Evolutionary conservation across 92 coral and sea anemone genomes (phyloP).

Genomic region (Epizoanthus illoricatus): DNA sequence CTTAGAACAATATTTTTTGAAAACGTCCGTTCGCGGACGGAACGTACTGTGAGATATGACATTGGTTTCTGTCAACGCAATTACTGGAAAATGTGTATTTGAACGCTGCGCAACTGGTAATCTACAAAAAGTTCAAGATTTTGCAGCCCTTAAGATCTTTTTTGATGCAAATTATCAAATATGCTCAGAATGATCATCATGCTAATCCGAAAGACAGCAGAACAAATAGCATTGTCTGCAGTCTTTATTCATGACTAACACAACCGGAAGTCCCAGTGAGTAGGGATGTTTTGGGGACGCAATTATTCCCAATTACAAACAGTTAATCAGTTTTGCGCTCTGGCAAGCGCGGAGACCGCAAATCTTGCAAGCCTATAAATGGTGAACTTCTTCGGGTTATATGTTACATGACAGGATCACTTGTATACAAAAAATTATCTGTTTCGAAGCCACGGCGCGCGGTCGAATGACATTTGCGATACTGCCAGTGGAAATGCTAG

Average conservation of each 20-base stretch:
- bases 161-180: slow-evolving; percentile 56
- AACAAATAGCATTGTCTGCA: slow-evolving; percentile 77
- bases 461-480: slow-evolving; percentile 3
- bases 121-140: background rate
- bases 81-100: background rate
- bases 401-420: background rate
- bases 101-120: background rate
- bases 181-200: slow-evolving; percentile 62
- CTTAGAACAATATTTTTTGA: slow-evolving; percentile 29
- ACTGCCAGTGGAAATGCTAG: slow-evolving; percentile 15
- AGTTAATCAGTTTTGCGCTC: slow-evolving; percentile 15
- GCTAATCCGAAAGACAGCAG: slow-evolving; percentile 66
- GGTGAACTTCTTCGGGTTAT: background rate
- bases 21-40: slow-evolving; percentile 9
- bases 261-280: slow-evolving; percentile 88
- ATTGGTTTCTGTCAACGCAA: background rate
- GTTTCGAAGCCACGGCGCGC: background rate
- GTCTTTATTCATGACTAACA: slow-evolving; percentile 71
- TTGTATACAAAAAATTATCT: background rate
- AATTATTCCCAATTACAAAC: slow-evolving; percentile 64
- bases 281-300: slow-evolving; percentile 57
- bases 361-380: background rate
- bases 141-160: slow-evolving; percentile 3
- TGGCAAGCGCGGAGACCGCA: background rate
- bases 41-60: background rate